A percentile compares a stretch with the other conserved stretches of the same genome.
These are phyloP conservation scores for Sarotherodon lohbergeri DNA, from an alignment of 2,113 vertebrate genomes.

Conservation along the genomic window DNA sequence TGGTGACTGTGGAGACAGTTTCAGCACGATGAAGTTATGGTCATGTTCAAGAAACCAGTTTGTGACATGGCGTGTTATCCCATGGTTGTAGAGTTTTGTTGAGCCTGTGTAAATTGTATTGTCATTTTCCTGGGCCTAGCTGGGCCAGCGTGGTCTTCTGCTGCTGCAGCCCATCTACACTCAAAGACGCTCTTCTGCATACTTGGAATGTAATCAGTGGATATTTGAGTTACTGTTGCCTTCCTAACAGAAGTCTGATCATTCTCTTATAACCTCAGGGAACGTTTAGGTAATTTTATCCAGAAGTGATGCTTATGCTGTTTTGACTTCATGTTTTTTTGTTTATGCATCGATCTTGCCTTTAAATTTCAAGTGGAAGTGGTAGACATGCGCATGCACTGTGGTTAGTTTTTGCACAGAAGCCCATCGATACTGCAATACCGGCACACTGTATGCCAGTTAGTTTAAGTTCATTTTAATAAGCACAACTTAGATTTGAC, in stretches of 20 bases:
- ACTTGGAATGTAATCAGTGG: neutral
- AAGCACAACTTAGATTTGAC: neutral
- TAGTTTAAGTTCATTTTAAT: neutral
- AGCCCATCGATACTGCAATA: fast-evolving
- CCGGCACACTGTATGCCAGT: fast-evolving
- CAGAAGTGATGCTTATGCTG: neutral
- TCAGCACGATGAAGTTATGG: neutral
- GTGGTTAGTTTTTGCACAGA: neutral
- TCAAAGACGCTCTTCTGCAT: neutral
- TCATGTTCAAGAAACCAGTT: neutral
- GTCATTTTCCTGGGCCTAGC: fast-evolving
- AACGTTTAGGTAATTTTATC: neutral
- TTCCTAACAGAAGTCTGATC: neutral
- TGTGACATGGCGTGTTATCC: neutral
- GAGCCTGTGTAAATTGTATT: neutral
- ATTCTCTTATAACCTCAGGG: neutral
- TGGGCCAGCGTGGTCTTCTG: neutral
- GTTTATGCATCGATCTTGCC: neutral
- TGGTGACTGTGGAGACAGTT: neutral
- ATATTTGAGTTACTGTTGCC: neutral
- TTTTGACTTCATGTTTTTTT: neutral
- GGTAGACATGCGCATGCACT: fast-evolving
- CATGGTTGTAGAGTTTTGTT: neutral
- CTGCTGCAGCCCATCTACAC: neutral
- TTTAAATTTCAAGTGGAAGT: neutral